Evolutionary conservation across 2,888 invertebrate genomes (phyloP).

Genomic region (Cabera pusaria): DNA sequence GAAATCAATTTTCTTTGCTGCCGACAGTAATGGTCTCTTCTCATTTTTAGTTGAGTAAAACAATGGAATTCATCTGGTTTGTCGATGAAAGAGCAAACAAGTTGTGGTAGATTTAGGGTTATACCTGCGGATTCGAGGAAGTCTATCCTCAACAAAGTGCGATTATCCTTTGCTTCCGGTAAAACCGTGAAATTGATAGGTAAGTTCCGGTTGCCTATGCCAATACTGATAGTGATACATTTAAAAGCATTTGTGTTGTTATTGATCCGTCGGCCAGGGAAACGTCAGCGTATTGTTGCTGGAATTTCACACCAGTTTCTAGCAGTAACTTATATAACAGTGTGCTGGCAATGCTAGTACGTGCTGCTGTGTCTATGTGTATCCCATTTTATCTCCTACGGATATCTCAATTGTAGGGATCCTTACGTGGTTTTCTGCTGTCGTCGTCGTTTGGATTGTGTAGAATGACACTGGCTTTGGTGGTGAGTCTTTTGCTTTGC

Average conservation of each 20-base stretch:
- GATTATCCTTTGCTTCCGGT: background rate
- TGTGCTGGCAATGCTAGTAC: conserved; percentile 1
- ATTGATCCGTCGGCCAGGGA: background rate
- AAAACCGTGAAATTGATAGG: conserved; percentile 1
- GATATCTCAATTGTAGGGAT: conserved; percentile 1
- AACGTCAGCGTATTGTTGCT: background rate
- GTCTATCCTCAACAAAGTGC: conserved; percentile 1
- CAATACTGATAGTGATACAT: background rate
- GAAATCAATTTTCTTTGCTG: background rate
- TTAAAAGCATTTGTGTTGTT: background rate
- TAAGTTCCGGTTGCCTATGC: background rate
- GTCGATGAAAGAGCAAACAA: conserved; percentile 2
- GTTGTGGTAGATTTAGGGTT: conserved; percentile 1
- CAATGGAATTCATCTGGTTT: background rate
- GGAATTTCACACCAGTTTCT: background rate
- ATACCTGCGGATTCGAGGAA: conserved; percentile 1
- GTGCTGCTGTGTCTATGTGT: conserved; percentile 4
- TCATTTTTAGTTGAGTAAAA: background rate
- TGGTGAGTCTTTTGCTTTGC: conserved; percentile 2
- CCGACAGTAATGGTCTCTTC: background rate
- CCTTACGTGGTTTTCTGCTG: background rate
- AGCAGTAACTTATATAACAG: background rate
- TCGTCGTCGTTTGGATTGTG: too few relatives aligned
- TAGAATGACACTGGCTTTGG: conserved; percentile 1
- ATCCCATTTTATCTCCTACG: background rate